phyloP scores from a whole-genome alignment of 2,113 vertebrate genomes.

The Lophochroa leadbeateri region DNA sequence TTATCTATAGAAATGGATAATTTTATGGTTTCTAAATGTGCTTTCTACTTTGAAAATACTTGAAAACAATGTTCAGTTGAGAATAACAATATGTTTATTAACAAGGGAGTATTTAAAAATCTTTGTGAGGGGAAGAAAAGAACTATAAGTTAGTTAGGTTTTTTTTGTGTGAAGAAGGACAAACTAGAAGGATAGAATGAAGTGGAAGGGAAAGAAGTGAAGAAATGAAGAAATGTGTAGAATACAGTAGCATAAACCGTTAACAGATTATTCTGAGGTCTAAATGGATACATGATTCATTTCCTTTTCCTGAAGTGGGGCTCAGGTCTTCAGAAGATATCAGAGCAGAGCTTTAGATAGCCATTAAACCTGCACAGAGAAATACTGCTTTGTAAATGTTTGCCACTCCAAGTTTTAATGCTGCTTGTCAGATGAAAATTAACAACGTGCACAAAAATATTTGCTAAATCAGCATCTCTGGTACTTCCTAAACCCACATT shows the following conservation, averaged over 20 bases:
- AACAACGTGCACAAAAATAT: background rate
- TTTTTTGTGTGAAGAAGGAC: background rate
- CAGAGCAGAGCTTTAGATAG: background rate
- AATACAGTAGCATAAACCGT: background rate
- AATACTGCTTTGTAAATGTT: background rate
- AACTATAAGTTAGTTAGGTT: background rate
- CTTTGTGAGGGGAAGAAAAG: background rate
- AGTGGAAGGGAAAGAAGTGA: background rate
- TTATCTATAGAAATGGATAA: background rate
- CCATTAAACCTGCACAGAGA: background rate
- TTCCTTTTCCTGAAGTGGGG: background rate
- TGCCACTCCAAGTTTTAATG: background rate
- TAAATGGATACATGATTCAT: background rate
- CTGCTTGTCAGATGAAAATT: slow-evolving; percentile 50
- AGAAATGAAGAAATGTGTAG: background rate
- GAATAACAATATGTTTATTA: background rate
- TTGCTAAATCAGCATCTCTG: slow-evolving; percentile 15
- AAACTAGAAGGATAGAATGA: background rate
- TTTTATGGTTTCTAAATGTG: background rate
- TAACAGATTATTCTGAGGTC: background rate
- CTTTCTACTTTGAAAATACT: background rate
- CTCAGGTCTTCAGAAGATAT: background rate
- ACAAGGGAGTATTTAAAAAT: background rate
- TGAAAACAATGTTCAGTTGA: background rate
- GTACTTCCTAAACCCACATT: background rate